Evolutionary conservation across 2,888 invertebrate species (phyloP).

Genomic region (Byasa hedistus): DNA sequence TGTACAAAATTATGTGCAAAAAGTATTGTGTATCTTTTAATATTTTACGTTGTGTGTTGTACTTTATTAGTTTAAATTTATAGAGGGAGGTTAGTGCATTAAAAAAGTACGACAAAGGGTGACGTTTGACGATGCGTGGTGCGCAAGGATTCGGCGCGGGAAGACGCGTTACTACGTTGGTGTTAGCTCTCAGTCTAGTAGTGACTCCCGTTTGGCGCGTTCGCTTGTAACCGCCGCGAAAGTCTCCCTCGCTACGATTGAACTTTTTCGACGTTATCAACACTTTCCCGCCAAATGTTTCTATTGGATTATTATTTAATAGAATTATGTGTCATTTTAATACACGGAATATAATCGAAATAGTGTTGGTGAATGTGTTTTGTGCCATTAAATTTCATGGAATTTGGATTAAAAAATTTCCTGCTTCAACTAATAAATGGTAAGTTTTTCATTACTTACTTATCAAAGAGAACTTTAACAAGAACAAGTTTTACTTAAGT

Average conservation of each 20-base stretch:
- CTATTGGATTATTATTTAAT: constrained; percentile 37
- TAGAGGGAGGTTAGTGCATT: constrained; percentile 46
- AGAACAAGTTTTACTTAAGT: not conserved
- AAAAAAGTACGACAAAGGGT: constrained; percentile 53
- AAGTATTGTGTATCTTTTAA: not conserved
- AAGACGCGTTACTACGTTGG: constrained; percentile 41
- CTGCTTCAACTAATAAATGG: constrained; percentile 13
- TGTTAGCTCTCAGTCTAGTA: constrained; percentile 63
- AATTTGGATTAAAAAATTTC: constrained; percentile 26
- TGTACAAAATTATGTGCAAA: no score
- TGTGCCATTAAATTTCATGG: constrained; percentile 32
- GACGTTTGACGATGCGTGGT: constrained; percentile 48
- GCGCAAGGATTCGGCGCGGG: constrained; percentile 70
- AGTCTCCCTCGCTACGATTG: constrained; percentile 40
- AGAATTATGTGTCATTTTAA: constrained; percentile 40
- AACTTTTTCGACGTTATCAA: constrained; percentile 66
- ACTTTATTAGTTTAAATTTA: constrained; percentile 32
- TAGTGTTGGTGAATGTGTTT: constrained; percentile 43
- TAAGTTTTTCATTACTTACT: constrained; percentile 13
- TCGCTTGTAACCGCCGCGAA: constrained; percentile 43
- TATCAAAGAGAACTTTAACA: not conserved
- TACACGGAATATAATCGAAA: constrained; percentile 40
- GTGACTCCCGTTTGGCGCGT: constrained; percentile 46
- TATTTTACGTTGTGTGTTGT: not conserved
- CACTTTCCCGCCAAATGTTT: constrained; percentile 63